Conservation (phyloP, 1,140 invertebrate species). For the Eciton burchellii region DNA sequence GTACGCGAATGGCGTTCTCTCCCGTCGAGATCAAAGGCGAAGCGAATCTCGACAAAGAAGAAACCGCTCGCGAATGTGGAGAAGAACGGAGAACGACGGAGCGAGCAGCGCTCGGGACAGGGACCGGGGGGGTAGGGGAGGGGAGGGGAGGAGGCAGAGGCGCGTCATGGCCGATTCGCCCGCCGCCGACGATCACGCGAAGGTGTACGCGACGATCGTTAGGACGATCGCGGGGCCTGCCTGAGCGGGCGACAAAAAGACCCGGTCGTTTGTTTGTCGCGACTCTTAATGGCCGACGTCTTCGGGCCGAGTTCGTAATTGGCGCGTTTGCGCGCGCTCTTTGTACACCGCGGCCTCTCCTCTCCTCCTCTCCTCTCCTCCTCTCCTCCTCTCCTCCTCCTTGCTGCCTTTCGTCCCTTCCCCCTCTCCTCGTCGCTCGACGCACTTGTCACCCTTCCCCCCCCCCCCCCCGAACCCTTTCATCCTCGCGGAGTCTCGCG, state of each 20-base stretch:
- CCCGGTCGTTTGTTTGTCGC: slow-evolving; percentile 79
- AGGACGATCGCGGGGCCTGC: slow-evolving; percentile 73
- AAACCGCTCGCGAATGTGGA: slow-evolving; percentile 47
- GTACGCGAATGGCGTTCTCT: slow-evolving; percentile 30
- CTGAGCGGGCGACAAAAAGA: slow-evolving; percentile 76
- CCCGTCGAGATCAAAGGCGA: slow-evolving; percentile 68
- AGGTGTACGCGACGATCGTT: slow-evolving; percentile 77
- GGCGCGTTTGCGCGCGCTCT: slow-evolving; percentile 67
- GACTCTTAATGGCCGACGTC: slow-evolving; percentile 75
- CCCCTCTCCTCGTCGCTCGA: neutral
- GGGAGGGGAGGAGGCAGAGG: too few relatives aligned
- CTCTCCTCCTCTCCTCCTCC: slow-evolving; percentile 52
- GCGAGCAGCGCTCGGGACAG: too few relatives aligned
- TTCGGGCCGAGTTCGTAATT: slow-evolving; percentile 77
- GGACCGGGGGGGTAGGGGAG: too few relatives aligned
- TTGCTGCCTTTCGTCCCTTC: neutral
- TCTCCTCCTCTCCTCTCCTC: slow-evolving; percentile 62
- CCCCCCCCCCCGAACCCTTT: neutral
- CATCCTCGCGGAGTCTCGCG: too few relatives aligned
- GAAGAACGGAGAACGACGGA: neutral
- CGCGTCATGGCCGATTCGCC: too few relatives aligned
- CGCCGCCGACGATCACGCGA: slow-evolving; percentile 58
- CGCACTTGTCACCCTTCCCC: slow-evolving; percentile 27
- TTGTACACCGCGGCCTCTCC: slow-evolving; percentile 42
- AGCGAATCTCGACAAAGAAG: slow-evolving; percentile 68